Conservation (phyloP, 2,888 invertebrate species). For the Hydropsyche betteni region DNA sequence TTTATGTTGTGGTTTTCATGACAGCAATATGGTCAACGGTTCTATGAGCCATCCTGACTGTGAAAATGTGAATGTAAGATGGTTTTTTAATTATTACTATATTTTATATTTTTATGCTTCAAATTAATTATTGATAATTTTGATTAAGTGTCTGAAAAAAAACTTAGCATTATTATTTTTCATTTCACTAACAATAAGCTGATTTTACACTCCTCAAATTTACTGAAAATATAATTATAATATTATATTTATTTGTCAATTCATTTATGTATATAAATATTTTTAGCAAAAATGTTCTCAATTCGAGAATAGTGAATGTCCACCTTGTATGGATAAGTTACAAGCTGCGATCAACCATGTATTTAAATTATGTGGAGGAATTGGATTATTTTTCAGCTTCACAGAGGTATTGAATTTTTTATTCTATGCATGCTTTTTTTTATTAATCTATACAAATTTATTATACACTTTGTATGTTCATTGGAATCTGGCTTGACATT, state of each 20-base stretch:
- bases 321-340: constrained; percentile 77
- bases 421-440: neutral
- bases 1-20: constrained; percentile 85
- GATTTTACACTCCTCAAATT: too few species aligned
- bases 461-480: too few species aligned
- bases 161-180: too few species aligned
- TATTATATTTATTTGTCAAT: too few species aligned
- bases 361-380: constrained; percentile 89
- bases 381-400: constrained; percentile 96
- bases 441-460: neutral
- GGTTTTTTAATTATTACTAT: constrained; percentile 13
- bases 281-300: constrained; percentile 68
- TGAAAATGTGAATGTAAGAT: constrained; percentile 67
- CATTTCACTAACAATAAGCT: too few species aligned
- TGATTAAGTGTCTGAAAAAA: too few species aligned
- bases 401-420: constrained; percentile 79
- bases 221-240: too few species aligned
- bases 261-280: constrained; percentile 44
- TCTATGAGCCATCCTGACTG: constrained; percentile 68
- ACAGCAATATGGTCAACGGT: constrained; percentile 57
- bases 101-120: constrained; percentile 10
- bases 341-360: constrained; percentile 85
- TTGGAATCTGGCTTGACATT: too few species aligned
- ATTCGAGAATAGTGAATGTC: constrained; percentile 68
- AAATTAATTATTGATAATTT: neutral